Evolutionary conservation across 2,888 invertebrate genomes (phyloP).

Genomic region (Elysia crispata): DNA sequence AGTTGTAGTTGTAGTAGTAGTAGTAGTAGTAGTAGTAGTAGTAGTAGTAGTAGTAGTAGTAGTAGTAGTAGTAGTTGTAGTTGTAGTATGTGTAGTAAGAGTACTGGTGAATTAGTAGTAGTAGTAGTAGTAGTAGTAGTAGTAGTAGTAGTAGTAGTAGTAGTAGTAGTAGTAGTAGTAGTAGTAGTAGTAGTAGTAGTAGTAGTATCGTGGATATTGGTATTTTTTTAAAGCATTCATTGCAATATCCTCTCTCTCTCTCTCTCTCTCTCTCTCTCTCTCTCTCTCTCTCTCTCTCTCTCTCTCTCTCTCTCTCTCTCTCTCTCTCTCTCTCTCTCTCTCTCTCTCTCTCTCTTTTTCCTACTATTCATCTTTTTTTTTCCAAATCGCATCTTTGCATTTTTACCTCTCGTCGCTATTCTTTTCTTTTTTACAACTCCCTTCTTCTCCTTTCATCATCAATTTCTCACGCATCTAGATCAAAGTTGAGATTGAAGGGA

Average conservation of each 20-base stretch:
- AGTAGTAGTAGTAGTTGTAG: conserved; percentile 14
- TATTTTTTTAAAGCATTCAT: neutral
- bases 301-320: too few relatives aligned
- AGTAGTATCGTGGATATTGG: neutral
- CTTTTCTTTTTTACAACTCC: too few relatives aligned
- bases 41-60: conserved; percentile 2
- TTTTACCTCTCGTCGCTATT: too few relatives aligned
- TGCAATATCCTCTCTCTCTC: neutral
- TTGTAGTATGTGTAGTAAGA: too few relatives aligned
- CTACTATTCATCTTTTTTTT: too few relatives aligned
- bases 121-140: conserved; percentile 17
- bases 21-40: conserved; percentile 1
- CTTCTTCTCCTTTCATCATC: neutral
- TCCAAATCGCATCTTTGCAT: too few relatives aligned
- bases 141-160: neutral
- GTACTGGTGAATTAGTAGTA: too few relatives aligned
- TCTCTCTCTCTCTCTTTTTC: too few relatives aligned
- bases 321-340: too few relatives aligned
- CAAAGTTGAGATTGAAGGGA: too few relatives aligned
- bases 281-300: too few relatives aligned
- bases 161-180: conserved; percentile 2
- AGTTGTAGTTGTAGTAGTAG: neutral
- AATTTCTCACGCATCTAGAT: too few relatives aligned
- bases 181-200: neutral
- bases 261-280: neutral